These are phyloP conservation scores for Potamarius usumacintae DNA, from an alignment of 2,113 vertebrate genomes.

Conservation along the genomic window DNA sequence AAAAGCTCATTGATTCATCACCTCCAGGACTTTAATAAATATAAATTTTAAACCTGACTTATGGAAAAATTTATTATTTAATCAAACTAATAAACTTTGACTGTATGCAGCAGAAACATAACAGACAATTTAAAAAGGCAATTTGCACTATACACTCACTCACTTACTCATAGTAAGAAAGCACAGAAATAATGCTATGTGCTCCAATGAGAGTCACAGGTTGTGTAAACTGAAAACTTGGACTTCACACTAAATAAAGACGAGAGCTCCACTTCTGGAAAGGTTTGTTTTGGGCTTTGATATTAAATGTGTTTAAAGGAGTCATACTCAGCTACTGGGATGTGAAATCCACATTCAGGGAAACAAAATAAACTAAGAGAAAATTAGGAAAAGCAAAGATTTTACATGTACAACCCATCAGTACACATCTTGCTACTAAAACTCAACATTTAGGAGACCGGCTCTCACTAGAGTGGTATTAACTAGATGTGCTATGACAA, in stretches of 20 bases:
- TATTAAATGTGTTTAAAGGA: not conserved
- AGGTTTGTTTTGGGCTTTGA: not conserved
- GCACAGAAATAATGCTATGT: not conserved
- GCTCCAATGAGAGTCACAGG: not conserved
- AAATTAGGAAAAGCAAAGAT: not conserved
- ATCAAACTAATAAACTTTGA: not conserved
- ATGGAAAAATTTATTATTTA: not conserved
- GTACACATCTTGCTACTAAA: not conserved
- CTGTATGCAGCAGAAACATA: not conserved
- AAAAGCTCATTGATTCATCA: not conserved
- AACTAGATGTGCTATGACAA: not conserved
- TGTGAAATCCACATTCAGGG: not conserved
- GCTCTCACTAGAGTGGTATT: not conserved
- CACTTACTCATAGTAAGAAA: not conserved
- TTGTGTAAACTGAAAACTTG: not conserved
- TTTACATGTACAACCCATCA: not conserved
- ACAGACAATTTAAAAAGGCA: not conserved
- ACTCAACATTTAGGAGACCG: not conserved
- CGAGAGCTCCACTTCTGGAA: not conserved
- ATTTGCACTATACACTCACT: not conserved
- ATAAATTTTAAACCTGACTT: not conserved
- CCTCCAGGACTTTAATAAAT: not conserved
- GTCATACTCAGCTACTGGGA: not conserved
- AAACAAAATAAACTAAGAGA: not conserved
- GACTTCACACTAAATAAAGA: not conserved